Evolutionary conservation across 1,140 invertebrate species (phyloP).

Genomic region (Cardiocondyla obscurior): DNA sequence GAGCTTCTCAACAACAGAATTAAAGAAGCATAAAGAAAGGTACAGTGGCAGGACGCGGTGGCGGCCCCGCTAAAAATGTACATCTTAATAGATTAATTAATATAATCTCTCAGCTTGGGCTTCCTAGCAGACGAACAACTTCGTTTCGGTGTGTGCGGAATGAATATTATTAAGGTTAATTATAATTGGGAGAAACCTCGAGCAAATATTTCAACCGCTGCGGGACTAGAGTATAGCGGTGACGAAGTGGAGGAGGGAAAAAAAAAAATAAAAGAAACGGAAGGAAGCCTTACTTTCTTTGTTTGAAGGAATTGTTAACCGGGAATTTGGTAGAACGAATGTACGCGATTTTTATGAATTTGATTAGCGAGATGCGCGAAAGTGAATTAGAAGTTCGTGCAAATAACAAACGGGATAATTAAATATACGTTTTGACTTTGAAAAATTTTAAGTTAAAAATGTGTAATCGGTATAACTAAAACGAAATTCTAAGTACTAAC

Average conservation of each 20-base stretch:
- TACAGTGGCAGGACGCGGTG: slow-evolving; percentile 1
- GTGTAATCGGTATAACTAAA: background rate
- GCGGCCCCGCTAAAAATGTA: slow-evolving; percentile 68
- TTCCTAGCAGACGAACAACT: slow-evolving; percentile 61
- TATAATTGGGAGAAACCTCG: slow-evolving; percentile 70
- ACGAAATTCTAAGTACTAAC: too few relatives aligned
- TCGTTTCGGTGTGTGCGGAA: slow-evolving; percentile 60
- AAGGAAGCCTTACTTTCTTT: slow-evolving; percentile 59
- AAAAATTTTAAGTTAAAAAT: background rate
- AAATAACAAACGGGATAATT: background rate
- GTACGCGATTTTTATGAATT: slow-evolving; percentile 17
- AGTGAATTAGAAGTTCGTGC: background rate
- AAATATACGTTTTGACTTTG: background rate
- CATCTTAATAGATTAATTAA: slow-evolving; percentile 77
- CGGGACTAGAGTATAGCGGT: slow-evolving; percentile 2
- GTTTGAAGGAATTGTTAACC: slow-evolving; percentile 56
- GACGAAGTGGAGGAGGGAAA: background rate
- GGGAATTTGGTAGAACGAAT: slow-evolving; percentile 15
- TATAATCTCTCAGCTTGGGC: slow-evolving; percentile 65
- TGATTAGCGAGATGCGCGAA: background rate
- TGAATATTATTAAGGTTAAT: slow-evolving; percentile 76
- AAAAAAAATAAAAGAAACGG: slow-evolving; percentile 16
- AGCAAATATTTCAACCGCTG: slow-evolving; percentile 74
- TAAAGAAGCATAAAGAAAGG: slow-evolving; percentile 52
- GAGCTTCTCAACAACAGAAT: slow-evolving; percentile 50